Percentiles rank a stretch among this genome's conserved stretches.
phyloP scores from a whole-genome alignment of 2,797 vertebrate species.

The Hozukius guyotensis region DNA sequence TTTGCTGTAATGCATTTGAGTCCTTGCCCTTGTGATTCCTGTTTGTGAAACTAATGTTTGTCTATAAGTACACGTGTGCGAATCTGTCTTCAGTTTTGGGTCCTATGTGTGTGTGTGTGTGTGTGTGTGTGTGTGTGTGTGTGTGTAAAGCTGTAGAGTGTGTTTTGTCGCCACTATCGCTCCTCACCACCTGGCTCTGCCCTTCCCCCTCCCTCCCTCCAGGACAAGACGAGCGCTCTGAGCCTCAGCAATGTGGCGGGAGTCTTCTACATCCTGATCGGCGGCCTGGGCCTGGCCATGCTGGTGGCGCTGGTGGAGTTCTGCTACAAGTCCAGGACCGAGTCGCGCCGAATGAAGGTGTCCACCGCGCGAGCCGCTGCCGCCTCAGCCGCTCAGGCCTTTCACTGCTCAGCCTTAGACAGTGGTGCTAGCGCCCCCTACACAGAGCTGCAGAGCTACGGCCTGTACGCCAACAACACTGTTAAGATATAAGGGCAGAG shows the following conservation, averaged over 20 bases:
- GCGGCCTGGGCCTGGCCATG: slow-evolving; percentile 98
- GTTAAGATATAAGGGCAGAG: slow-evolving; percentile 86
- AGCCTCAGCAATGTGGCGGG: slow-evolving; percentile 99
- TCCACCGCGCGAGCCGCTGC: slow-evolving; percentile 82
- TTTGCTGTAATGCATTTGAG: not conserved
- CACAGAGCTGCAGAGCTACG: slow-evolving; percentile 87
- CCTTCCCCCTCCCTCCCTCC: slow-evolving; percentile 21
- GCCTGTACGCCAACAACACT: slow-evolving; percentile 85
- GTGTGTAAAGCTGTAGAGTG: not conserved
- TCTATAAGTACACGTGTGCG: not conserved
- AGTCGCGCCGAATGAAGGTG: slow-evolving; percentile 99
- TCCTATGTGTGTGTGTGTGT: not conserved
- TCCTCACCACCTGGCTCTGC: slow-evolving; percentile 19
- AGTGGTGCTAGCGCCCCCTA: slow-evolving; percentile 84
- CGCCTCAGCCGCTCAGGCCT: slow-evolving; percentile 83
- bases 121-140: not conserved
- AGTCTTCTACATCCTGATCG: slow-evolving; percentile 99
- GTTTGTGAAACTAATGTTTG: slow-evolving; percentile 9
- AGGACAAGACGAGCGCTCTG: slow-evolving; percentile 99
- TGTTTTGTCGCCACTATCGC: not conserved
- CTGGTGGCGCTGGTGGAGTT: slow-evolving; percentile 99
- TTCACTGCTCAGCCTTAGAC: slow-evolving; percentile 88
- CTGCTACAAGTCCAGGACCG: slow-evolving; percentile 99
- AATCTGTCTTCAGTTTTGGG: not conserved
- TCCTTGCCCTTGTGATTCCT: not conserved